Base-by-base conservation (phyloP, 2,888 invertebrate genomes). In the Nephrocerus scutellatus region DNA sequence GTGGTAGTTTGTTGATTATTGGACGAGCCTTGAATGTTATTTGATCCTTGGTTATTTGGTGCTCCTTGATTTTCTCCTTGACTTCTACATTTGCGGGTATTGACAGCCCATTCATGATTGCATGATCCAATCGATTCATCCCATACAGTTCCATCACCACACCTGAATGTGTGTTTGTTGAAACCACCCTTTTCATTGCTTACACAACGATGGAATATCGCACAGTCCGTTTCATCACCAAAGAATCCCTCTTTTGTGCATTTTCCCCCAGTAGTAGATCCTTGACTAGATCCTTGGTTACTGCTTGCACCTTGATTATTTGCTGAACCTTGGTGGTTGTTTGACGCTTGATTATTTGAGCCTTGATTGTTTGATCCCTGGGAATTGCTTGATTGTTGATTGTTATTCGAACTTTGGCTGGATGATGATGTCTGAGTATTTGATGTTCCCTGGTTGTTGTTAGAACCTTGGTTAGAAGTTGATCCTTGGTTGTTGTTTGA, bases 191-290 rank as follows among this genome's bases (percentile, higher is more conserved):
- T 58, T 3, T 70, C 70, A 33, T 69, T 60, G 41, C 67, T 59
- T 1, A 71, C 63, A 49, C 77, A 77, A 31, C 77, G 68, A 46
- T 74, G 74, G 57, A 77, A 77, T 51, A 75, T 76, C 21, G 63
- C 70, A 44, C 77, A 77, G 47, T 77, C 70, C 23, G 62, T 49
- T 3, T 58, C 53, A 52, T 73, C 68, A 1, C 59, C 59, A 12
- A 71, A 48, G 49, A 68, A 73, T 13, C 52, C 59, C 30, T 68
- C 71, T 43, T 71, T n/a, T n/a, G n/a, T n/a, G n/a, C n/a, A n/a
- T n/a, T n/a, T n/a, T n/a, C n/a, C n/a, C n/a, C n/a, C n/a, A n/a
- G n/a, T n/a, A n/a, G n/a, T n/a, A n/a, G n/a, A n/a, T n/a, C n/a
- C n/a, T n/a, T n/a, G n/a, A n/a, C 12, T 35, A n/a, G 38, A 38